Evolutionary conservation across 2,113 vertebrate species (phyloP), one percentile per base, ranked within the genome.

Genomic region (Melanerpes formicivorus): DNA sequence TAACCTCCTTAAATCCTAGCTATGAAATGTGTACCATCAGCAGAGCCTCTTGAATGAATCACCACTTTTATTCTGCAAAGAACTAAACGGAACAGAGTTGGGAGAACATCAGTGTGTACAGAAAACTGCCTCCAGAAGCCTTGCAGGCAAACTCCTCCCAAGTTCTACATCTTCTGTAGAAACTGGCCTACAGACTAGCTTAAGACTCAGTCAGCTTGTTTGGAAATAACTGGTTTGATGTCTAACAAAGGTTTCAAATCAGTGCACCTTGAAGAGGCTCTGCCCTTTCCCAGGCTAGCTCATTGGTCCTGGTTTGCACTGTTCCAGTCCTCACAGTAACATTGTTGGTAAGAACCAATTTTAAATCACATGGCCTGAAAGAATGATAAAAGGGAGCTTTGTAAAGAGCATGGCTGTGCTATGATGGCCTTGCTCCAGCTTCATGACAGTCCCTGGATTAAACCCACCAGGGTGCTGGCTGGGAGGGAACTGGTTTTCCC

Each of bases 391-490:
- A 27, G 29, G 29, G 40, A 44, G 44, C 46, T 84, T 46, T 2
- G 0, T 18, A 22, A 42, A n/a, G 9, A 40, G 32, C 10, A 14
- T 30, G 23, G 7, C 66, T 71, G 18, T 73, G 81, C 70, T 73
- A 56, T 21, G 13, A 26, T 10, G 46, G 23, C 11, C 27, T 34
- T n/a, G 25, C 55, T 71, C 2, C 0, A 0, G 10, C 14, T 62
- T 67, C 34, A 5, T 11, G 25, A 34, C 26, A 16, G 66, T 50
- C 27, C 58, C 21, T 16, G 25, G 65, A 54, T 58, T 52, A 80
- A 78, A 32, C 19, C n/a, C 59, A 34, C 18, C n/a, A 56, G 55
- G 2, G 11, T 27, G 26, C 18, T 26, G 18, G 12, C 50, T 64
- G 37, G 22, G 34, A 80, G n/a, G 42, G 15, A 72, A 18, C 7